A percentile compares a stretch with the other conserved stretches of the same genome.
Evolutionary conservation across 2,113 vertebrate genomes (phyloP).

Genomic region (Ageneiosus marmoratus): DNA sequence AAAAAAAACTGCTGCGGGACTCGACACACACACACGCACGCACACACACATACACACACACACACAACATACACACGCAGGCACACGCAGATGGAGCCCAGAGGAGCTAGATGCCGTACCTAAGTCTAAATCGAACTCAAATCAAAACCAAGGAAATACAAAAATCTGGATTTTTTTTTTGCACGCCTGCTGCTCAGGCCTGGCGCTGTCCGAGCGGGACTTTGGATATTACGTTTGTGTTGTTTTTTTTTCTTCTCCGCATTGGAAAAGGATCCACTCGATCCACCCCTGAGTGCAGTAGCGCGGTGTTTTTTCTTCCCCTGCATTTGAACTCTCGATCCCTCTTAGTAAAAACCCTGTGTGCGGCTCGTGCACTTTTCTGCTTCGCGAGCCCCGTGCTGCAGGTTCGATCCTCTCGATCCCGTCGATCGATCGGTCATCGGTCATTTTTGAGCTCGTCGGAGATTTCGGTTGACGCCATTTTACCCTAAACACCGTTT

Average conservation of each 20-base stretch:
- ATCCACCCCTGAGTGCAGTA: conserved; percentile 66
- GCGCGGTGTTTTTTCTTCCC: conserved; percentile 47
- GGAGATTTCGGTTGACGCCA: conserved; percentile 74
- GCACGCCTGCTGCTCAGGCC: conserved; percentile 27
- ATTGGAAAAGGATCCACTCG: conserved; percentile 60
- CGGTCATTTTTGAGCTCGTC: conserved; percentile 21
- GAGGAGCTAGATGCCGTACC: conserved; percentile 40
- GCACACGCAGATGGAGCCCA: conserved; percentile 63
- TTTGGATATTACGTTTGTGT: conserved; percentile 61
- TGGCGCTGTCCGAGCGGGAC: conserved; percentile 64
- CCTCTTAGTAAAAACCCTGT: neutral
- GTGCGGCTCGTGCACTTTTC: neutral
- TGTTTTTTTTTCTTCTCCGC: conserved; percentile 72
- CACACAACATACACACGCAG: neutral
- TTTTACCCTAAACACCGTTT: conserved; percentile 69
- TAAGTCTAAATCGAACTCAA: conserved; percentile 57
- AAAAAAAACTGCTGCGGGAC: conserved; percentile 66
- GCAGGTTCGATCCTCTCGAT: conserved; percentile 48
- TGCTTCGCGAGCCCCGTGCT: conserved; percentile 3
- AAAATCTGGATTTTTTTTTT: conserved; percentile 43
- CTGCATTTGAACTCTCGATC: conserved; percentile 32
- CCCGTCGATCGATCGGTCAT: too few relatives aligned
- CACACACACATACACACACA: neutral
- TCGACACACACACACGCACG: conserved; percentile 59
- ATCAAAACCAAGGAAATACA: conserved; percentile 50